phyloP scores from a whole-genome alignment of 2,888 invertebrate species.

The Ypsolopha scabrella region DNA sequence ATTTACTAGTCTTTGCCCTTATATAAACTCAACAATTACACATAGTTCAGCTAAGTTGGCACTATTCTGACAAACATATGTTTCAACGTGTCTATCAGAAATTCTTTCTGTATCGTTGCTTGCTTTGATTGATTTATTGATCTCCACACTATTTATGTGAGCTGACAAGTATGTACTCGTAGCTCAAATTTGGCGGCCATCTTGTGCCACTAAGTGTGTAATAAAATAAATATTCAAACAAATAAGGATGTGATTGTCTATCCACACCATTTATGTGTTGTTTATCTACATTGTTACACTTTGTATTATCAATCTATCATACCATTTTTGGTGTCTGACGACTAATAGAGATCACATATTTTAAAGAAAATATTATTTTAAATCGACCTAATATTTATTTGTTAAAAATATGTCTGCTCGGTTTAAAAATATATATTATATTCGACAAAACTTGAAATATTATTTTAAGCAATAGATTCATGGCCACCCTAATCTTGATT shows the following conservation, averaged over 20 bases:
- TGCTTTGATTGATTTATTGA: slow-evolving; percentile 1
- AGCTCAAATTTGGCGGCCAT: background rate
- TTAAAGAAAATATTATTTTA: no score
- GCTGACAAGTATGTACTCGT: background rate
- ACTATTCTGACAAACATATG: background rate
- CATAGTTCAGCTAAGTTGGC: background rate
- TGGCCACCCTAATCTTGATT: background rate
- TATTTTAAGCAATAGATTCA: background rate
- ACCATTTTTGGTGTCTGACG: no score
- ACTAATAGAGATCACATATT: no score
- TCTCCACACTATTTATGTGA: background rate
- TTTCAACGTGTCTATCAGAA: background rate
- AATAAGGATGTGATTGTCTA: background rate
- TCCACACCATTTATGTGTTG: background rate
- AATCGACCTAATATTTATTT: no score
- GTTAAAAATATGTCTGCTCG: no score
- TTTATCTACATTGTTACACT: slow-evolving; percentile 1
- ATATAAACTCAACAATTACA: no score
- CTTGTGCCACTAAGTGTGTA: background rate
- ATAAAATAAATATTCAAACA: background rate
- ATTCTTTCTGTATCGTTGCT: background rate
- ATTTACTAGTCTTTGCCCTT: no score
- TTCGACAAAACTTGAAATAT: no score
- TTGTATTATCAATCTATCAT: background rate
- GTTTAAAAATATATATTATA: no score